phyloP scores from a whole-genome alignment of 2,113 vertebrate species.

The Pseudopodoces humilis region DNA sequence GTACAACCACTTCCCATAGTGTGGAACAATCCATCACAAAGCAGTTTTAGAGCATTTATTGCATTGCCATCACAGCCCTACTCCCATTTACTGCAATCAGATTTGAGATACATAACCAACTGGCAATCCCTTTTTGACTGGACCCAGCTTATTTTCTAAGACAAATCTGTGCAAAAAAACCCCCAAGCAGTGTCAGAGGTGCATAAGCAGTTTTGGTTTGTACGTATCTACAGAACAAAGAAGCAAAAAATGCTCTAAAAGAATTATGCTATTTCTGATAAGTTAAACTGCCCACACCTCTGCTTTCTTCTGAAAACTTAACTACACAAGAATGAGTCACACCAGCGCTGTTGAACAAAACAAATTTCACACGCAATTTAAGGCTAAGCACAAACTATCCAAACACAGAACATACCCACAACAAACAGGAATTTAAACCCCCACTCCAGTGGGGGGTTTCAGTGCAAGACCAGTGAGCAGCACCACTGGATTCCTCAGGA shows the following conservation, averaged over 20 bases:
- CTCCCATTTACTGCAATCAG: conserved; percentile 47
- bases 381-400: background rate
- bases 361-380: background rate
- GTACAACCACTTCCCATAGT: background rate
- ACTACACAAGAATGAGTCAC: conserved; percentile 41
- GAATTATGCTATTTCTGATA: conserved; percentile 13
- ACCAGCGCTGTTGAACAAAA: conserved; percentile 8
- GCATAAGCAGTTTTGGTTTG: conserved; percentile 8
- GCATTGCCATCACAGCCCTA: conserved; percentile 20
- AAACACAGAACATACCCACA: background rate
- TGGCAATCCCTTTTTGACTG: conserved; percentile 5
- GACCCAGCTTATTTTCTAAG: background rate
- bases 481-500: background rate
- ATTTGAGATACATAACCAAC: conserved; percentile 39
- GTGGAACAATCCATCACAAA: conserved; percentile 31
- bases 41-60: conserved; percentile 42
- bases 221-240: background rate
- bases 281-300: conserved; percentile 1
- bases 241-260: background rate
- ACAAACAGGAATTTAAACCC: background rate
- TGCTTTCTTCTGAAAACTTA: conserved; percentile 26
- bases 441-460: background rate
- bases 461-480: background rate
- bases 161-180: background rate
- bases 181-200: background rate